Evolutionary conservation across 2,113 vertebrate genomes (phyloP), one percentile per base, ranked within the genome.

Genomic region (Tachycineta bicolor): DNA sequence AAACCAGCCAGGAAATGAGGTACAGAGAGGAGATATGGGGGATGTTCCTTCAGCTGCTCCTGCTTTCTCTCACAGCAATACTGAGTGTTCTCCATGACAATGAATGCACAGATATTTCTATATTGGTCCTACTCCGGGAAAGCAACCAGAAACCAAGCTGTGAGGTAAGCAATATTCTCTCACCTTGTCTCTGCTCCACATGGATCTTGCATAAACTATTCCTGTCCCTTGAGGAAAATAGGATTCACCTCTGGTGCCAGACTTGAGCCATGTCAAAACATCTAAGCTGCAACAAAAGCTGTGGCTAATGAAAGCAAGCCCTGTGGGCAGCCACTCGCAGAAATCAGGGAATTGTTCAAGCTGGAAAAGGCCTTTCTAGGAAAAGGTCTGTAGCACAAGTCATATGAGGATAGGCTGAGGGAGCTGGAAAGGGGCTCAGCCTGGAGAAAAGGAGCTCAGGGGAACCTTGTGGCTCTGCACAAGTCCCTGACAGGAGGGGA

Each of bases 1-100:
- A 97, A 94, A 97, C 90, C 86, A 96, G 34, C 83, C 95, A 94
- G 65, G 81, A 94, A 95, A 95, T 94, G 47, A 69, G 75, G 76
- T 70, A 81, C 73, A 71, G 77, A 95, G 87, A 83, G 77, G 84
- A 84, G 92, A 77, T 90, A 68, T 71, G 31, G 15, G 74, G 43
- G 41, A 89, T 71, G 85, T 88, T 85, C 78, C 53, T 93, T 92
- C 64, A 39, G 53, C 62, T 87, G 89, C 80, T 65, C 34, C 41
- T 83, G 65, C 68, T 84, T 93, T 92, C 34, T 83, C 53, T 86
- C 33, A 56, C 73, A 92, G 85, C 74, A 85, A 56, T 58, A 80
- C 92, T 93, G 85, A 95, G n/a, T 43, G 41, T 37, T 95, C 90
- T 83, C 56, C 15, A 12, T 80, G 64, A 47, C 21, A 89, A 65